These are phyloP conservation scores for Oligia fasciuncula DNA, from an alignment of 2,888 invertebrate genomes.

Conservation along the genomic window DNA sequence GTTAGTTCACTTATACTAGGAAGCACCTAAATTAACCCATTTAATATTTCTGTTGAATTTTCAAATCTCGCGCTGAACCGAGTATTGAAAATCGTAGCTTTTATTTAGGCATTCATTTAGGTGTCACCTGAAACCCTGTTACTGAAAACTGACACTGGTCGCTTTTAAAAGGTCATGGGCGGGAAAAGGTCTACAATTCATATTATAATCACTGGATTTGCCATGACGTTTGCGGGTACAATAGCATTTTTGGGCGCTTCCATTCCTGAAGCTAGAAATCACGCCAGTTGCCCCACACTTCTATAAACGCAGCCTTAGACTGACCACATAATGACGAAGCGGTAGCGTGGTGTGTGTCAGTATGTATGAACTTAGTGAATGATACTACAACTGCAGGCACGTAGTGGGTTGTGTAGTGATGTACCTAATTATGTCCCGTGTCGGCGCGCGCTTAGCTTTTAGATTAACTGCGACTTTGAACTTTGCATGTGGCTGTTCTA, in stretches of 20 bases:
- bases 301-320: background rate
- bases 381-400: background rate
- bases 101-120: background rate
- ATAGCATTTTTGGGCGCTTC: background rate
- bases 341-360: conserved; percentile 3
- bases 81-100: background rate
- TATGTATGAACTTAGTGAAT: conserved; percentile 11
- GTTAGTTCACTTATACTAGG: background rate
- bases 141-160: background rate
- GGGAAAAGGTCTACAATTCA: background rate
- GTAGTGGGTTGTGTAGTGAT: background rate
- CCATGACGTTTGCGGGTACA: no score
- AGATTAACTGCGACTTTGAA: conserved; percentile 33
- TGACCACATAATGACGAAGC: conserved; percentile 21
- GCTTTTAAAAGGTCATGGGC: background rate
- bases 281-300: background rate
- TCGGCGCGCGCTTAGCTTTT: conserved; percentile 17
- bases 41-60: background rate
- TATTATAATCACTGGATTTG: background rate
- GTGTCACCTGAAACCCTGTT: background rate
- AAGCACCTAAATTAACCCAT: background rate
- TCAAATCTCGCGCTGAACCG: background rate
- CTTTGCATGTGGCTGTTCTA: conserved; percentile 3
- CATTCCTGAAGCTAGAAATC: background rate
- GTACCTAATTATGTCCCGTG: conserved; percentile 41